Base-by-base conservation (phyloP, 2,888 invertebrate genomes). In the Cyrtodaria siliqua region DNA sequence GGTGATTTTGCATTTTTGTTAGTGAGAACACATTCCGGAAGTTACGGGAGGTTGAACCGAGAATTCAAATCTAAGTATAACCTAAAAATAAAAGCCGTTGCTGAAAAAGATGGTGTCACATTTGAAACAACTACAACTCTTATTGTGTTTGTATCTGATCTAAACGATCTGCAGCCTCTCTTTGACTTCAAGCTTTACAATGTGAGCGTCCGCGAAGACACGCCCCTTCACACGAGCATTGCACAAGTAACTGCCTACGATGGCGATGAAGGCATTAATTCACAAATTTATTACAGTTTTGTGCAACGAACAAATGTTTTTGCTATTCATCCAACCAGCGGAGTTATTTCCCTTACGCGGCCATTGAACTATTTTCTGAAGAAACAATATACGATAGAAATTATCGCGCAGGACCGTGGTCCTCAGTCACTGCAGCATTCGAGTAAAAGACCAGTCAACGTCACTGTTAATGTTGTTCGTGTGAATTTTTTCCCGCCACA, bases 241-340 rank as follows among this genome's bases (percentile, higher is more conserved):
- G 93, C 96, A 42, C 90, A 90, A 77, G 94, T 95, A 14, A 93
- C 95, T 40, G 99, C 99, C 0, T 98, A 97, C 90, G 99, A 99
- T 93, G 98, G 99, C 2, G 99, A 99, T 93, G 94, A 97, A 40
- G 99, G 99, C 2, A 95, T 97, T 87, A 99, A 99, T 93, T 98
- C 98, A 0, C 98, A 99, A 94, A 97, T 99, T 87, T 99, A 99
- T 94, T 99, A 98, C 94, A 98, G 97, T 92, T 96, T 99, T 89
- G 94, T 95, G 59, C 96, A 96, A 86, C 95, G 95, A 71, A 97
- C 96, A 52, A 87, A 90, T 4, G 75, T 82, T 18, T 99, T 99
- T 92, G 96, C 97, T 40, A 96, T 99, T 69, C 98, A 99, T 93
- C 98, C 98, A 1, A 97, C 97, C 64, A 96, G 96, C 55, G 99